A percentile compares a stretch with the other conserved stretches of the same genome.
These are phyloP conservation scores for Aproaerema taeniolella DNA, from an alignment of 2,888 invertebrate genomes.

Conservation along the genomic window DNA sequence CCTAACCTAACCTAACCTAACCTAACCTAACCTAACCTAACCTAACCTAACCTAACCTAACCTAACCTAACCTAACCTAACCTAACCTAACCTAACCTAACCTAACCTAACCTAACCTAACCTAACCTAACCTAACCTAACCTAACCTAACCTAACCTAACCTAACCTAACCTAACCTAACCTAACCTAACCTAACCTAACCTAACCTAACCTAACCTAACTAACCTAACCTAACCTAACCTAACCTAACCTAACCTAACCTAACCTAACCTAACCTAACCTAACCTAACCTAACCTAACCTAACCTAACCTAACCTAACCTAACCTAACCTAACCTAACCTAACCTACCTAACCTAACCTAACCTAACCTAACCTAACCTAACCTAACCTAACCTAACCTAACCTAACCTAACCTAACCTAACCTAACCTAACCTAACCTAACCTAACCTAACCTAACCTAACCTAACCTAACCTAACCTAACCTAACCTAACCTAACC, in stretches of 20 bases:
- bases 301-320: slow-evolving; percentile 17
- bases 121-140: slow-evolving; percentile 15
- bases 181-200: slow-evolving; percentile 1
- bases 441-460: slow-evolving; percentile 18
- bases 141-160: slow-evolving; percentile 11
- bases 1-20: slow-evolving; percentile 4
- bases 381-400: slow-evolving; percentile 19
- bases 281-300: slow-evolving; percentile 11
- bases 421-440: slow-evolving; percentile 18
- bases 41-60: slow-evolving; percentile 15
- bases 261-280: slow-evolving; percentile 18
- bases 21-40: slow-evolving; percentile 16
- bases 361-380: slow-evolving; percentile 3
- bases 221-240: slow-evolving; percentile 4
- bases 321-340: slow-evolving; percentile 20
- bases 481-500: slow-evolving; percentile 22
- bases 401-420: slow-evolving; percentile 18
- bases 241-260: slow-evolving; percentile 19
- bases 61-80: slow-evolving; percentile 15
- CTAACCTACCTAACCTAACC: slow-evolving; percentile 16
- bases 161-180: slow-evolving; percentile 8
- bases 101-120: slow-evolving; percentile 18
- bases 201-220: slow-evolving; percentile 9
- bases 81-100: slow-evolving; percentile 19
- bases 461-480: slow-evolving; percentile 22